Base-by-base conservation (phyloP, 2,113 vertebrate genomes). In the Hystrix brachyura region DNA sequence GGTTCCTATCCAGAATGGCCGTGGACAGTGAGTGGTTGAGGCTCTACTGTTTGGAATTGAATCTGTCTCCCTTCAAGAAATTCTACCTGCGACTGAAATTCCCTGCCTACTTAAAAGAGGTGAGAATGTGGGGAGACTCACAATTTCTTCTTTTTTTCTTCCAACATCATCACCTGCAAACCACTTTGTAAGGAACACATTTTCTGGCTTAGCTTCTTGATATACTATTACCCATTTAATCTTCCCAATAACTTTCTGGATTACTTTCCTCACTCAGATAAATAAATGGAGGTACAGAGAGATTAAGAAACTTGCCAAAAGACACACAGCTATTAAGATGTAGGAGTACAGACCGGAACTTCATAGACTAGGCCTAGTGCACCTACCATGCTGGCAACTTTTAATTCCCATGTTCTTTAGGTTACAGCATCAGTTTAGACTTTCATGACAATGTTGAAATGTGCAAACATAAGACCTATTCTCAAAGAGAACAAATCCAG, bases 61-160 rank as follows among this genome's bases (percentile, higher is more conserved):
- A n/a, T 7, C 13, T 51, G 19, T 76, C 97, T 95, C 87, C 55
- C 60, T 88, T 83, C 53, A 84, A 80, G 65, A 34, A n/a, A 96
- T 81, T 59, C n/a, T 90, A 82, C 4, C 43, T 12, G 57, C 48
- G 32, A 38, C 72, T 74, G 87, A 94, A 48, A 92, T 4, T 83
- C 93, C 94, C 92, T 34, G 92, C 90, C 57, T 46, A 43, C 79
- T 57, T 57, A 74, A 87, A 86, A 67, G 55, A 57, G 69, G 65
- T 1, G 23, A 90, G 53, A n/a, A 62, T 13, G 23, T 25, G 7
- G 55, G 91, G 64, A 53, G 17, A 23, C n/a, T 57, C 55, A 5
- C 0, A 29, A 23, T 48, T 78, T 74, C 83, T 43, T 65, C 17
- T 25, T 62, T 48, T 48, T 38, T 59, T 71, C 78, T 51, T 85